Evolutionary conservation across 30 jellyfish, hydroid and myxozoan genomes (phyloP).

Genomic region (Calvadosia cruxmelitensis): DNA sequence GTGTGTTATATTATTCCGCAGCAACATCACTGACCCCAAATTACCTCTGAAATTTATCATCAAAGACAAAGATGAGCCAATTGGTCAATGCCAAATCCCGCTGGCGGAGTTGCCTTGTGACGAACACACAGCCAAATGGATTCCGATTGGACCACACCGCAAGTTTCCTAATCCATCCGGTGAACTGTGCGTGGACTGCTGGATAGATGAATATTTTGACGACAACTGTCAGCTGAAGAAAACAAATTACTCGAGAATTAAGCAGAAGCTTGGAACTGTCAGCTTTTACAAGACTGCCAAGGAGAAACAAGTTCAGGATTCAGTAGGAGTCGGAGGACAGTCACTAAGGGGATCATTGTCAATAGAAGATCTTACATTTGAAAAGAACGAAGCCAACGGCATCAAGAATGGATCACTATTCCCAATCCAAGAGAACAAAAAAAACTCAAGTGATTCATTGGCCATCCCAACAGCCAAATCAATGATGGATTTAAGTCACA

Average conservation of each 20-base stretch:
- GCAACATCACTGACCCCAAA: constrained; percentile 60
- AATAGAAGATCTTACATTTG: constrained; percentile 42
- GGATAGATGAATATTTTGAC: constrained; percentile 70
- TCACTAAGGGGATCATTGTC: constrained; percentile 80
- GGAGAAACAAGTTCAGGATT: constrained; percentile 30
- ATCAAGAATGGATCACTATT: background rate
- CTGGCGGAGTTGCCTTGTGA: constrained; percentile 68
- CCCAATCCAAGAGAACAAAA: background rate
- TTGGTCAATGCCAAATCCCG: constrained; percentile 73
- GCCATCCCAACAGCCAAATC: background rate
- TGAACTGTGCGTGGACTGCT: constrained; percentile 76
- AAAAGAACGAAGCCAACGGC: background rate
- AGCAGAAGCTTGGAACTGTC: constrained; percentile 16
- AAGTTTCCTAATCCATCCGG: constrained; percentile 59
- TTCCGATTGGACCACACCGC: constrained; percentile 76
- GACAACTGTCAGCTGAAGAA: constrained; percentile 21
- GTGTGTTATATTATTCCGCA: background rate
- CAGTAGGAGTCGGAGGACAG: constrained; percentile 36
- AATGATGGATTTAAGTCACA: background rate
- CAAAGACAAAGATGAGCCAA: constrained; percentile 76
- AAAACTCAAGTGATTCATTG: background rate
- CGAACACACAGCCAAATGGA: constrained; percentile 80
- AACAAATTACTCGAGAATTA: constrained; percentile 25
- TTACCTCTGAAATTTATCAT: constrained; percentile 58
- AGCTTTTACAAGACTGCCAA: constrained; percentile 15